Conservation (phyloP, 2,113 vertebrate species). For the Synchiropus splendidus region DNA sequence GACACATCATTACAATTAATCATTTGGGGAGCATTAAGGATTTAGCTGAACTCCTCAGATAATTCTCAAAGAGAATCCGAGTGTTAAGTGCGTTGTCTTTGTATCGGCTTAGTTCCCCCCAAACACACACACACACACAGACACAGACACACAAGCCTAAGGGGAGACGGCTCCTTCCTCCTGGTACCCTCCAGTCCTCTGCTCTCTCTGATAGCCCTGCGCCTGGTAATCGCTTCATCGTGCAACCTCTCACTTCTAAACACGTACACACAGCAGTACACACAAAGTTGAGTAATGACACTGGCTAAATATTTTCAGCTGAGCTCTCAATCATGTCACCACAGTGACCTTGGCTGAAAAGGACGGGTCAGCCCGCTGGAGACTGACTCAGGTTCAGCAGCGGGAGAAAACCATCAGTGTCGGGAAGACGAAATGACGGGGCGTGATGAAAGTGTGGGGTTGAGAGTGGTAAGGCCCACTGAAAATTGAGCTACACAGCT, state of each 20-base stretch:
- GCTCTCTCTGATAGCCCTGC: slow-evolving; percentile 17
- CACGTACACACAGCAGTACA: not conserved
- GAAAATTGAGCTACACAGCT: slow-evolving; percentile 4
- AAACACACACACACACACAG: not conserved
- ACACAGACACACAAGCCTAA: not conserved
- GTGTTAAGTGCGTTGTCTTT: no score
- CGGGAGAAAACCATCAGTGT: no score
- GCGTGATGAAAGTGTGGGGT: not conserved
- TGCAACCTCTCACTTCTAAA: slow-evolving; percentile 5
- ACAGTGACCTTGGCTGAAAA: slow-evolving; percentile 36
- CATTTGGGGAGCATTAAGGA: no score
- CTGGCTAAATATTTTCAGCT: slow-evolving; percentile 43
- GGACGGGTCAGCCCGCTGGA: slow-evolving; percentile 30
- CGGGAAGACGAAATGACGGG: not conserved
- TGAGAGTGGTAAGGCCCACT: not conserved
- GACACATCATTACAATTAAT: no score
- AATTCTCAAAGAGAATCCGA: no score
- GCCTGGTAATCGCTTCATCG: slow-evolving; percentile 40
- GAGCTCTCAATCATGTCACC: slow-evolving; percentile 49
- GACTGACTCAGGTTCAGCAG: no score
- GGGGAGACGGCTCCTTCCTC: slow-evolving; percentile 7
- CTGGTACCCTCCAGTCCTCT: not conserved
- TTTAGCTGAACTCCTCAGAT: no score
- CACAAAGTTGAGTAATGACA: slow-evolving; percentile 39
- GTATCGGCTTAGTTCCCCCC: no score